Base-by-base conservation (phyloP, 2,888 invertebrate species). In the Carterocephalus palaemon region DNA sequence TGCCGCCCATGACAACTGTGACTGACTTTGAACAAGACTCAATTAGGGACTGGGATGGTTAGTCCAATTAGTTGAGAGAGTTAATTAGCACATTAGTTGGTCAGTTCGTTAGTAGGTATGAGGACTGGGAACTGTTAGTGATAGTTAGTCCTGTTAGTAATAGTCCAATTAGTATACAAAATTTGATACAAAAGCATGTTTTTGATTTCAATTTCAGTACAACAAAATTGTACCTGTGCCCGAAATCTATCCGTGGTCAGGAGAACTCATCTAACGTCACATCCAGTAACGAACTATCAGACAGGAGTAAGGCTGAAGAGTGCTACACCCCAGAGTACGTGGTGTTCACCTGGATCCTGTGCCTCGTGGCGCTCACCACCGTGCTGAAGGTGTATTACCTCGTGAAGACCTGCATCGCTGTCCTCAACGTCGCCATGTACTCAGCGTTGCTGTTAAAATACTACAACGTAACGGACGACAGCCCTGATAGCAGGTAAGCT, bases 261-360 rank as follows among this genome's bases (percentile, higher is more conserved):
- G 19, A 10, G 0, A 8, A 15, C 17, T 22, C 15, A 1, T 16
- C 12, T 7, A 13, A n/a, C 20, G 22, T 41, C 3, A 47, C 31
- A 4, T 22, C 10, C 0, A 32, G 48, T 2, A 52, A 50, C 17
- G 6, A 31, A 33, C 8, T 9, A 4, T 16, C 46, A 7, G 31
- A 34, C 4, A 17, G 23, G 3, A 47, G 48, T 10, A 38, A 22
- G 5, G 29, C 16, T 22, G 67, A 57, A 0, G 82, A 86, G 33
- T 93, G 93, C 59, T 82, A 88, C 33, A 90, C 91, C 56, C 93
- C 94, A 0, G 95, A 98, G 75, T 97, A 97, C 67, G 92, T 96
- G 7, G 95, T 97, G 2, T 97, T 96, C 79, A 95, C 96, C 2
- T 97, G 97, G 94, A 93, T 98, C 39, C 84, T 99, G 9, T 95